Evolutionary conservation across 1,140 invertebrate genomes (phyloP), one percentile per base, ranked within the genome.

Genomic region (Drosophila pseudoananassae): DNA sequence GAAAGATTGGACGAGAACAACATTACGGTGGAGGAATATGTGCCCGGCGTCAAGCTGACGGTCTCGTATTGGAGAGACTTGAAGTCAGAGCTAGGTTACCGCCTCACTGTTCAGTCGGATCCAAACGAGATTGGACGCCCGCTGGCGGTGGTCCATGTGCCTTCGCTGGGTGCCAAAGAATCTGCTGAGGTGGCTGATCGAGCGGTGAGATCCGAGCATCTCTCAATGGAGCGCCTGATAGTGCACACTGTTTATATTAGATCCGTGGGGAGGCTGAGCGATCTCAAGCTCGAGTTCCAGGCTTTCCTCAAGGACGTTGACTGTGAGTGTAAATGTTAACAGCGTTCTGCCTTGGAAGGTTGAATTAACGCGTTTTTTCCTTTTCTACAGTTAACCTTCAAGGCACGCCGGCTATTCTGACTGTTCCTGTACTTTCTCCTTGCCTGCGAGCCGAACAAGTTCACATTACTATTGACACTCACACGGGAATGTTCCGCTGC

Each of bases 161-260:
- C 98, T 1, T 95, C 96, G 4, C 93, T 99, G 69, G 94, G 95
- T 49, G 94, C 94, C 40, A 96, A 91, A 49, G 91, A 91, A 40
- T 90, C 91, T 0, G 78, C 91, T 23, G 96, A 97, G 92, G 95
- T 96, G 54, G 96, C 96, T 25, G 95, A 97, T 76, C 93, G 95
- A 74, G 96, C 96, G 4, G 95, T 98, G 49, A 94, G 95, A 52
- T 97, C 96, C 29, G 97, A 98, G 92, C 95, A 97, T 72, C 93
- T 99, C 1, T 99, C 98, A 1, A 97, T 99, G 94, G 98, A 99
- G 93, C 95, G 97, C 46, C 93, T 99, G 46, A 93, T 99, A n/a
- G 97, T 99, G n/a, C 97, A 99, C 84, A 99, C 98, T 0, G 98
- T 99, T 83, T 98, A 99, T 92, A 96, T 99, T 25, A 93, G 98